These are phyloP conservation scores for Sus scrofa DNA, from an alignment of 2,113 vertebrate species.

Conservation along the genomic window DNA sequence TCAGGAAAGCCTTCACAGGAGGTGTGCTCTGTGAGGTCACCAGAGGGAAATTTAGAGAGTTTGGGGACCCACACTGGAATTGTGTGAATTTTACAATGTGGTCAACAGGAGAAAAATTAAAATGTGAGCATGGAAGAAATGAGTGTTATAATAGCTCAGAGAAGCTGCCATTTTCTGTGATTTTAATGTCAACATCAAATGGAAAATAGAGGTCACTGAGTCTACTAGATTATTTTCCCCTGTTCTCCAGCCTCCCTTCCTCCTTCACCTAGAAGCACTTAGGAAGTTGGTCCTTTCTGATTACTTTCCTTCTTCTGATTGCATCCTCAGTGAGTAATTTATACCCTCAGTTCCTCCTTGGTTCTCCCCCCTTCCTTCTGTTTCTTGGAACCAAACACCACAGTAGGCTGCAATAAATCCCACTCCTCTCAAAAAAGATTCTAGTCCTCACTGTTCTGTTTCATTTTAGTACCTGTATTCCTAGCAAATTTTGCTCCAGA, in stretches of 20 bases:
- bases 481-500: constrained; percentile 48
- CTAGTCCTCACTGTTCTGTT: not conserved
- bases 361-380: accelerated
- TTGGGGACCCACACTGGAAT: not conserved
- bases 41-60: not conserved
- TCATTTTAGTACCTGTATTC: not conserved
- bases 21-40: not conserved
- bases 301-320: not conserved
- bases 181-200: not conserved
- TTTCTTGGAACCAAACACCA: not conserved
- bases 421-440: not conserved
- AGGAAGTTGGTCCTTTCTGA: not conserved
- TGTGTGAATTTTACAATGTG: constrained; percentile 21
- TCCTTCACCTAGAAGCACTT: not conserved
- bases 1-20: constrained; percentile 21
- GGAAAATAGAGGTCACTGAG: not conserved
- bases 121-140: not conserved
- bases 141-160: not conserved
- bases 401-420: not conserved
- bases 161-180: constrained; percentile 7
- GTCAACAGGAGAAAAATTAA: constrained; percentile 28
- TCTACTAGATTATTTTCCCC: not conserved
- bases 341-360: not conserved
- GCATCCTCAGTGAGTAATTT: not conserved
- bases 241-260: not conserved